These are phyloP conservation scores for Garrulus glandarius DNA, from an alignment of 2,797 vertebrate species.

Conservation along the genomic window DNA sequence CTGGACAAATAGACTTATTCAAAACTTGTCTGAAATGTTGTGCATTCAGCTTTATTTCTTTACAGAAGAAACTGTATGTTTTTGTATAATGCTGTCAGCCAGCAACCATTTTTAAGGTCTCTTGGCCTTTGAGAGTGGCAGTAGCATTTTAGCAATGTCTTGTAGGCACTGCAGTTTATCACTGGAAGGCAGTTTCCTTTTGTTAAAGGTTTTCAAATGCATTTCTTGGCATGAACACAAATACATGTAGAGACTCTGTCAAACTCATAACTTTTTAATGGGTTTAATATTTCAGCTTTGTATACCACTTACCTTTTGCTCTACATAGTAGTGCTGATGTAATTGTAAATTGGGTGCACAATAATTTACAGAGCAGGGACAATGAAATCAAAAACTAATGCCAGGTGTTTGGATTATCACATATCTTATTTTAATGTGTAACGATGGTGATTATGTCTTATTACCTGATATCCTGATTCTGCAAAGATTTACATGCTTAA, in stretches of 20 bases:
- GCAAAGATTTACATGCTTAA: not conserved
- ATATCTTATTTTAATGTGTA: not conserved
- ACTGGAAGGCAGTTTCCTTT: slow-evolving; percentile 58
- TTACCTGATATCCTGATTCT: not conserved
- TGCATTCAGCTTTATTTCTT: slow-evolving; percentile 74
- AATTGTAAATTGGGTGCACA: slow-evolving; percentile 16
- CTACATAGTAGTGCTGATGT: slow-evolving; percentile 39
- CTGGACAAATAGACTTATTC: slow-evolving; percentile 79
- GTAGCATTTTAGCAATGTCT: slow-evolving; percentile 51
- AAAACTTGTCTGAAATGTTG: slow-evolving; percentile 73
- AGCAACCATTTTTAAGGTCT: slow-evolving; percentile 71
- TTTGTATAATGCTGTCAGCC: slow-evolving; percentile 62
- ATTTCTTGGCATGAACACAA: slow-evolving; percentile 43
- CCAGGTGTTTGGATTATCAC: not conserved
- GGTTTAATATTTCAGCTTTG: slow-evolving; percentile 48
- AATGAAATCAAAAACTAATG: slow-evolving; percentile 10
- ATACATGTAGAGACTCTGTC: slow-evolving; percentile 32
- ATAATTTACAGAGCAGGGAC: not conserved
- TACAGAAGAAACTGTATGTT: slow-evolving; percentile 71
- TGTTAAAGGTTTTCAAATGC: slow-evolving; percentile 55
- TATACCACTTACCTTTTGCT: slow-evolving; percentile 41
- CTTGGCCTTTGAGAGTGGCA: slow-evolving; percentile 51
- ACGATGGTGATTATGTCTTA: not conserved
- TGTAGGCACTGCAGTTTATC: slow-evolving; percentile 54
- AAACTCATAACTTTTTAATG: slow-evolving; percentile 56